These are phyloP conservation scores for Ceryle rudis DNA, from an alignment of 2,797 vertebrate species.

Conservation along the genomic window DNA sequence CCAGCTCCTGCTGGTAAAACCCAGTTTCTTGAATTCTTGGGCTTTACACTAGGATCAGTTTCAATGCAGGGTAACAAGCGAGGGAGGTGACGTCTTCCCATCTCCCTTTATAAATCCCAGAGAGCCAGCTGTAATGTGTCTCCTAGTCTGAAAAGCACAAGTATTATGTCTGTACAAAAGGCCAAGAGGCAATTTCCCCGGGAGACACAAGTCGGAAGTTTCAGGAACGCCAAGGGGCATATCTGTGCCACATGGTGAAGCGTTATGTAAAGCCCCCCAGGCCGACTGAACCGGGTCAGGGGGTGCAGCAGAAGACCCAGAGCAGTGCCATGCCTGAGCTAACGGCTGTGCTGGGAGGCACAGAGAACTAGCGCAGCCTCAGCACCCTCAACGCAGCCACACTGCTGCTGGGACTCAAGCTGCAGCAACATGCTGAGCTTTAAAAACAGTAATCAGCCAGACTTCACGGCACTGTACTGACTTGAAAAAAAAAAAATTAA, in stretches of 20 bases:
- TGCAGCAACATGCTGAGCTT: background rate
- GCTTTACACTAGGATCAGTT: background rate
- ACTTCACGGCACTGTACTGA: background rate
- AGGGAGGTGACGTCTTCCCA: background rate
- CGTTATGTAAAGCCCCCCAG: fast-evolving
- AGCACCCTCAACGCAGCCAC: background rate
- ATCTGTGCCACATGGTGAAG: background rate
- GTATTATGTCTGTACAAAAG: conserved; percentile 25
- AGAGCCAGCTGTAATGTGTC: background rate
- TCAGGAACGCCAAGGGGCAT: background rate
- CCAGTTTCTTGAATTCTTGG: background rate
- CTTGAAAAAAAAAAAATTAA: background rate
- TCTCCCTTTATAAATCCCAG: background rate
- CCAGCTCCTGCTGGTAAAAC: background rate
- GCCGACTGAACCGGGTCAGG: fast-evolving
- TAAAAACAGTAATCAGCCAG: background rate
- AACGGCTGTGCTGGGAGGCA: fast-evolving
- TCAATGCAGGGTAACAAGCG: background rate
- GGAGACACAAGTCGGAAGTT: background rate
- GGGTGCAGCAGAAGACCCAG: background rate
- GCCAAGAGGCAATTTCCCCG: conserved; percentile 29
- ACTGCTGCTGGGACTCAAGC: background rate
- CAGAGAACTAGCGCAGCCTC: background rate
- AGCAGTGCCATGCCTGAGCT: background rate
- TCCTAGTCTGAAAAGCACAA: background rate